Evolutionary conservation across 2,888 invertebrate species (phyloP).

Genomic region (Linyphia triangularis): DNA sequence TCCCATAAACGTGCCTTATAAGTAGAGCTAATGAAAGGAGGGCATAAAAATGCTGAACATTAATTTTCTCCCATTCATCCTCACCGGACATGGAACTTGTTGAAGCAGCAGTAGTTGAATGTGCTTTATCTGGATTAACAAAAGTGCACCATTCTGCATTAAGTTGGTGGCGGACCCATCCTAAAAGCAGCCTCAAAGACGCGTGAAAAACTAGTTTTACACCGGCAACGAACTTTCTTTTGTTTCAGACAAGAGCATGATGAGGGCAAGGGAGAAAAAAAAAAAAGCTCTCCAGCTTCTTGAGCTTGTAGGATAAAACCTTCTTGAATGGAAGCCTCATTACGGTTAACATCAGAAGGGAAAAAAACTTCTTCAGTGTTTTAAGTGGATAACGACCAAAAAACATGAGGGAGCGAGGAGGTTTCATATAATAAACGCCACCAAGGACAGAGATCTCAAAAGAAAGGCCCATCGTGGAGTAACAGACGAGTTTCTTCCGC

Average conservation of each 20-base stretch:
- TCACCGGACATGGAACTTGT: background rate
- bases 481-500: conserved; percentile 7
- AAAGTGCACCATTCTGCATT: conserved; percentile 21
- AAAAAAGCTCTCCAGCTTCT: conserved; percentile 21
- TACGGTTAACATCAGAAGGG: conserved; percentile 40
- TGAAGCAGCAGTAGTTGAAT: background rate
- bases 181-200: background rate
- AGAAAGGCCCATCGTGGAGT: background rate
- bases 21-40: conserved; percentile 19
- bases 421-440: conserved; percentile 55
- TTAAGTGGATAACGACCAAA: conserved; percentile 75
- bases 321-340: conserved; percentile 63
- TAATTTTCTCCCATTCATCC: conserved; percentile 27
- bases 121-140: conserved; percentile 52
- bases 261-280: too few species aligned
- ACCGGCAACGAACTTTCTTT: conserved; percentile 31
- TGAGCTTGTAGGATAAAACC: conserved; percentile 57
- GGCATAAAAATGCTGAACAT: conserved; percentile 28
- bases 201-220: conserved; percentile 46
- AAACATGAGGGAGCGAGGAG: conserved; percentile 54
- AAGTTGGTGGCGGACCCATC: background rate
- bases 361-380: conserved; percentile 60
- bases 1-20: too few species aligned
- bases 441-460: conserved; percentile 48
- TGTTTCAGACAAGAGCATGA: conserved; percentile 47